Percentiles rank a stretch among this genome's conserved stretches.
Conservation (phyloP, 2,113 vertebrate species). For the Zosterops borbonicus region DNA sequence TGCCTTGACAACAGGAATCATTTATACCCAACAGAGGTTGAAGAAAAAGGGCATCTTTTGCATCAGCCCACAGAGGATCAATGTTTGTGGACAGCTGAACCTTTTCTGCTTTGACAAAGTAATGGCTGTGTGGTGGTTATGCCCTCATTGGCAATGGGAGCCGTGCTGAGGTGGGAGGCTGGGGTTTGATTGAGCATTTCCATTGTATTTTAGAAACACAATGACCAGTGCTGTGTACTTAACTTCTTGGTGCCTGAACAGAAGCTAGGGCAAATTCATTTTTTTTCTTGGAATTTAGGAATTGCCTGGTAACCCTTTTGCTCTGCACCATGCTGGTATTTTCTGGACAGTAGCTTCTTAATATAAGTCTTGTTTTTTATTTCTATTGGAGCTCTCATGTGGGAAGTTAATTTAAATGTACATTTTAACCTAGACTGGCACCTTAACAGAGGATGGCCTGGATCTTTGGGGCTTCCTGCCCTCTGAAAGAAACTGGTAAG, state of each 20-base stretch:
- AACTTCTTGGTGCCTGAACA: neutral
- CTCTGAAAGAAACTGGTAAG: constrained; percentile 72
- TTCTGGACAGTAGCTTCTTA: neutral
- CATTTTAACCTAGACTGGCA: constrained; percentile 78
- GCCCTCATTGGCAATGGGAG: neutral
- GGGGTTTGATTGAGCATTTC: neutral
- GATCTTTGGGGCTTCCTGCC: constrained; percentile 78
- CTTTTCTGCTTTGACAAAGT: constrained; percentile 85
- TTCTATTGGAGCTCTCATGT: neutral
- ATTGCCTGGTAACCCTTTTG: neutral
- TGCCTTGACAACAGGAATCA: constrained; percentile 79
- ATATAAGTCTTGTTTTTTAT: neutral
- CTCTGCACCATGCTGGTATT: neutral
- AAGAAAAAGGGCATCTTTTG: constrained; percentile 80
- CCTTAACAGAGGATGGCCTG: constrained; percentile 80
- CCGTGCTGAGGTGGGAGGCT: neutral
- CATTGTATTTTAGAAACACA: neutral
- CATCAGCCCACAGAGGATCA: constrained; percentile 82
- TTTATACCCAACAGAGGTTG: constrained; percentile 77
- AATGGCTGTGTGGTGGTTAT: neutral
- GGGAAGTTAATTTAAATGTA: constrained; percentile 30
- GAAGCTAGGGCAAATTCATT: neutral
- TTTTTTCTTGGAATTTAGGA: neutral
- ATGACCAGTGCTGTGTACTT: neutral
- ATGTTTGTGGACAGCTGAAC: constrained; percentile 79